Conservation (phyloP, 2,888 invertebrate genomes). For the Apamea sordens region DNA sequence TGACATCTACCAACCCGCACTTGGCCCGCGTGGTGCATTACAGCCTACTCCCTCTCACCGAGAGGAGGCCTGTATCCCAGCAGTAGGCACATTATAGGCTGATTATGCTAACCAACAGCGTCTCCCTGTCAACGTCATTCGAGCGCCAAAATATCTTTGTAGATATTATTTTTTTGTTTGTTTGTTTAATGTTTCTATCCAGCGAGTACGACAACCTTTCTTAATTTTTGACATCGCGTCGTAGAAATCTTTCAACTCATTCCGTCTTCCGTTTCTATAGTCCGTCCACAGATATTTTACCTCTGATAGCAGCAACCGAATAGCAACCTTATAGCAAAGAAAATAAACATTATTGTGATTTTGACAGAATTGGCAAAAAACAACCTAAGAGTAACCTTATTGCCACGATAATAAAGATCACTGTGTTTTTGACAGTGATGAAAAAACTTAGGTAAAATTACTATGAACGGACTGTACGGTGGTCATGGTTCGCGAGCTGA, state of each 20-base stretch:
- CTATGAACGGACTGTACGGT: not conserved
- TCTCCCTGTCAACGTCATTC: not conserved
- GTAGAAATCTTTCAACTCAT: not conserved
- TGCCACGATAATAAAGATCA: not conserved
- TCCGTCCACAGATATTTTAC: not conserved
- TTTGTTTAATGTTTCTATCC: not conserved
- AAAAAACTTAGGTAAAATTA: not conserved
- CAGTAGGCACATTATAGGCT: too few species aligned
- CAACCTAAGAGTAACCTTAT: not conserved
- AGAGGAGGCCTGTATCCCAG: too few species aligned
- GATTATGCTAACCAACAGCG: too few species aligned
- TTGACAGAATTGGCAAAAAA: not conserved
- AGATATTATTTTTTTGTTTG: not conserved
- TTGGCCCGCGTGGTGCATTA: too few species aligned
- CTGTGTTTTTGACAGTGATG: not conserved
- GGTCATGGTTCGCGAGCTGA: not conserved
- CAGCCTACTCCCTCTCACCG: too few species aligned
- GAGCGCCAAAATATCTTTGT: too few species aligned
- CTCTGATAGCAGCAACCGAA: not conserved
- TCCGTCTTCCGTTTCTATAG: not conserved
- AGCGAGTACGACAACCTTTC: too few species aligned
- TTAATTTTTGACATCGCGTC: not conserved
- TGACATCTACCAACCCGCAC: too few species aligned
- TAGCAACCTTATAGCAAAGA: not conserved
- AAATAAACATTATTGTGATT: too few species aligned